Evolutionary conservation across 2,888 invertebrate species (phyloP).

Genomic region (Caenorhabditis uteleia): DNA sequence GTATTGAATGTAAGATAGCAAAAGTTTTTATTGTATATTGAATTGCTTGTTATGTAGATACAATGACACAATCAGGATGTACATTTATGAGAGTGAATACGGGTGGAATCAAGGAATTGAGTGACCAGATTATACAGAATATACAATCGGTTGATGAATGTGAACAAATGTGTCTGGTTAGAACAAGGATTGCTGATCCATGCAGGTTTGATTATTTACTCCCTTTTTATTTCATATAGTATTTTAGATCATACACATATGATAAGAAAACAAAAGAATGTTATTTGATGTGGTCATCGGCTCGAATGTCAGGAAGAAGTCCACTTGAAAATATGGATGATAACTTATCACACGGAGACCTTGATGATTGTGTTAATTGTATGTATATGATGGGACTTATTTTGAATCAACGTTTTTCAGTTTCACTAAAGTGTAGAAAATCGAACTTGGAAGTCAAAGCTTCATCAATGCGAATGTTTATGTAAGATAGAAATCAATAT

Average conservation of each 20-base stretch:
- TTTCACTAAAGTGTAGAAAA: constrained; percentile 42
- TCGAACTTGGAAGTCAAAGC: constrained; percentile 35
- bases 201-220: constrained; percentile 29
- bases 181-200: constrained; percentile 26
- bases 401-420: constrained; percentile 28
- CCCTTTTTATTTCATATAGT: not conserved
- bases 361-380: constrained; percentile 64
- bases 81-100: constrained; percentile 41
- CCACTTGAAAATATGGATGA: constrained; percentile 47
- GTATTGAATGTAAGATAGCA: constrained; percentile 45
- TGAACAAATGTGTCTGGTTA: constrained; percentile 36
- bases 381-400: too few species aligned
- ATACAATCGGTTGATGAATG: constrained; percentile 29
- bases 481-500: constrained; percentile 17
- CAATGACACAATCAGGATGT: constrained; percentile 20
- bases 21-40: not conserved
- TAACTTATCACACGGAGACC: constrained; percentile 54
- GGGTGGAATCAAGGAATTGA: constrained; percentile 29
- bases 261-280: constrained; percentile 45
- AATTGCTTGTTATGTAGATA: not conserved
- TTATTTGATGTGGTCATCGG: constrained; percentile 38
- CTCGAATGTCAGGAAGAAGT: constrained; percentile 48
- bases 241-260: constrained; percentile 55
- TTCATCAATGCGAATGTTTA: constrained; percentile 35
- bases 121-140: constrained; percentile 28